These are phyloP conservation scores for Porites lobata DNA, from an alignment of 92 coral and sea anemone genomes.

Conservation along the genomic window DNA sequence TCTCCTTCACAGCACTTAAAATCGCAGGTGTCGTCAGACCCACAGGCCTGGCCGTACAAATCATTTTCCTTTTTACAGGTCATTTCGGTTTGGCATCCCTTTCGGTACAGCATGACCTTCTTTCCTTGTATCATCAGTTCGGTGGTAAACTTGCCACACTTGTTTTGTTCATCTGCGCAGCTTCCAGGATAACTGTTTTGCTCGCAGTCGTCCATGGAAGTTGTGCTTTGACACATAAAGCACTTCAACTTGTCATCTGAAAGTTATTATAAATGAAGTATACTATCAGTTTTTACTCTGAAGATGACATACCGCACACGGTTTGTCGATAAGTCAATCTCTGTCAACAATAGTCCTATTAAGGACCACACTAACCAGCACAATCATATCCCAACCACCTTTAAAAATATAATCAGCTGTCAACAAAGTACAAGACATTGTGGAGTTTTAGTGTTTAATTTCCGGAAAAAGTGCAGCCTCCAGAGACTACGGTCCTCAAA, in stretches of 20 bases:
- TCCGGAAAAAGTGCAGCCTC: no score
- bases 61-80: conserved; percentile 4
- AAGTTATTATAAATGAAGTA: neutral
- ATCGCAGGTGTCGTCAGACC: neutral
- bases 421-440: no score
- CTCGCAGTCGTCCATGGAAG: conserved; percentile 27
- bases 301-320: no score
- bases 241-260: neutral
- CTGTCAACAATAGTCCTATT: no score
- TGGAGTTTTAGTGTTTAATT: no score
- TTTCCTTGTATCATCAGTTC: conserved; percentile 12
- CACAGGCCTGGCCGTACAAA: conserved; percentile 15
- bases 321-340: no score
- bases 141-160: conserved; percentile 5
- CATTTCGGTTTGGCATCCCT: conserved; percentile 18
- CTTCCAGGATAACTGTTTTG: conserved; percentile 4
- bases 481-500: no score
- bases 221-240: conserved; percentile 14
- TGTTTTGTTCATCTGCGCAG: neutral
- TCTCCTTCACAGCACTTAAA: neutral
- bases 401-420: no score
- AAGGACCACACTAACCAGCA: no score
- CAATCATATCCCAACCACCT: no score
- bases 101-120: conserved; percentile 49
- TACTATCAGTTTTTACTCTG: no score